These are phyloP conservation scores for Lasioglossum zephyrum DNA, from an alignment of 2,888 invertebrate genomes.

Conservation along the genomic window DNA sequence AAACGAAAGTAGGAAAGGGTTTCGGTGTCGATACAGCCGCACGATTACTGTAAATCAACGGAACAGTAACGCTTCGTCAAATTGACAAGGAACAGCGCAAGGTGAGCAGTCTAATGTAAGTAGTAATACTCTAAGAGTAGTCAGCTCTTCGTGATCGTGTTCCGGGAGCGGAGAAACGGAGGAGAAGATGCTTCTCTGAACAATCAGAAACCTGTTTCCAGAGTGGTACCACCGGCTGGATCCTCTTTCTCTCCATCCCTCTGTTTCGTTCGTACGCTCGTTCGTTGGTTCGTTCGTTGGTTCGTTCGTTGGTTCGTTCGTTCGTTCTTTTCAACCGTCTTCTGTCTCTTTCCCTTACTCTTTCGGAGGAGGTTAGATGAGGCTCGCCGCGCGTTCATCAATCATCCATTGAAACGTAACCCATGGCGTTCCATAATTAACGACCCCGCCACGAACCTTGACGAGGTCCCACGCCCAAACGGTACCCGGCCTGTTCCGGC, in stretches of 20 bases:
- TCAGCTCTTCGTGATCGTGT: constrained; percentile 59
- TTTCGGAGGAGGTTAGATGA: constrained; percentile 71
- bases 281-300: constrained; percentile 29
- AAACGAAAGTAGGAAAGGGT: constrained; percentile 34
- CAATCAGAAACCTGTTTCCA: constrained; percentile 78
- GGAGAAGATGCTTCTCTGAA: constrained; percentile 67
- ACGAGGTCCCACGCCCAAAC: constrained; percentile 78
- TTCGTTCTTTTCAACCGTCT: constrained; percentile 42
- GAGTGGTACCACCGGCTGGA: constrained; percentile 69
- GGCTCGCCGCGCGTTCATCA: constrained; percentile 79
- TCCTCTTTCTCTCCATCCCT: constrained; percentile 63
- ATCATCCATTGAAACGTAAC: constrained; percentile 82
- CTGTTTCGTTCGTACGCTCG: constrained; percentile 31
- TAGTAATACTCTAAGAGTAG: constrained; percentile 64
- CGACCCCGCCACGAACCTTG: constrained; percentile 76
- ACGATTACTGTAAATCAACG: constrained; percentile 41
- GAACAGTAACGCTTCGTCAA: constrained; percentile 49
- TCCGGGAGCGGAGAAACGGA: constrained; percentile 69
- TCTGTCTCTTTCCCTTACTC: constrained; percentile 45
- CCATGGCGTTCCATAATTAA: constrained; percentile 82
- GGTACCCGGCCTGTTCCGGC: constrained; percentile 58
- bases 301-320: constrained; percentile 34
- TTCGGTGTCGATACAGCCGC: constrained; percentile 19
- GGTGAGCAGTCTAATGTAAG: constrained; percentile 33
- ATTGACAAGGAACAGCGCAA: constrained; percentile 45